These are phyloP conservation scores for Dromaius novaehollandiae DNA, from an alignment of 2,113 vertebrate genomes.

Conservation along the genomic window DNA sequence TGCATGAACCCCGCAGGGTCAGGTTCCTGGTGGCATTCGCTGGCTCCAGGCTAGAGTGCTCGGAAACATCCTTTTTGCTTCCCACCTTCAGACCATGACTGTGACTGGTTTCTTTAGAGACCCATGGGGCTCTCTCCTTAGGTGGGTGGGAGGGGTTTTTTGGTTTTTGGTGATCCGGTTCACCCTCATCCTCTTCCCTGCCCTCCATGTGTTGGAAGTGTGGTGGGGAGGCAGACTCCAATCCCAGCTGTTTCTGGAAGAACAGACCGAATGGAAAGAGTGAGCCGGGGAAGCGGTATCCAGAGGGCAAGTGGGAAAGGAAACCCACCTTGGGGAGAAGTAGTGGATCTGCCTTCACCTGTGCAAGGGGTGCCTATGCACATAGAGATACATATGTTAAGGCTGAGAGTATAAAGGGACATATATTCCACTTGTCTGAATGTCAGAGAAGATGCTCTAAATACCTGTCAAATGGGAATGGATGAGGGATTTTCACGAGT, in stretches of 20 bases:
- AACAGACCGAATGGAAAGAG: neutral
- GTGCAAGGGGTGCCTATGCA: neutral
- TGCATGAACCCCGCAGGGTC: neutral
- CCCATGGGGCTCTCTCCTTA: neutral
- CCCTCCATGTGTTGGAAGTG: neutral
- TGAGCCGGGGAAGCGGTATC: neutral
- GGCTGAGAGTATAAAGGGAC: neutral
- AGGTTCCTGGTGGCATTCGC: neutral
- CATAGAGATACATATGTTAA: fast-evolving
- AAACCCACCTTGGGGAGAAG: neutral
- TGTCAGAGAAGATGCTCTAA: neutral
- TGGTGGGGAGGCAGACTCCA: neutral
- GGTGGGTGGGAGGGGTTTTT: neutral
- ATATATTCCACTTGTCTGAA: fast-evolving
- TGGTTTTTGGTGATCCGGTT: neutral
- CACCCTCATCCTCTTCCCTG: too few relatives aligned
- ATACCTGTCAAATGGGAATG: too few relatives aligned
- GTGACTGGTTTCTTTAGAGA: neutral
- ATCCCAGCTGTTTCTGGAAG: neutral
- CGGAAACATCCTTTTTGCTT: neutral
- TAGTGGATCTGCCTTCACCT: neutral
- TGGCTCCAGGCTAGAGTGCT: neutral
- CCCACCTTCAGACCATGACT: neutral
- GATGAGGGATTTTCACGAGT: neutral
- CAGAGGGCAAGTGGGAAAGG: neutral